These are phyloP conservation scores for Canis aureus DNA, from an alignment of 2,113 vertebrate species.

Conservation along the genomic window DNA sequence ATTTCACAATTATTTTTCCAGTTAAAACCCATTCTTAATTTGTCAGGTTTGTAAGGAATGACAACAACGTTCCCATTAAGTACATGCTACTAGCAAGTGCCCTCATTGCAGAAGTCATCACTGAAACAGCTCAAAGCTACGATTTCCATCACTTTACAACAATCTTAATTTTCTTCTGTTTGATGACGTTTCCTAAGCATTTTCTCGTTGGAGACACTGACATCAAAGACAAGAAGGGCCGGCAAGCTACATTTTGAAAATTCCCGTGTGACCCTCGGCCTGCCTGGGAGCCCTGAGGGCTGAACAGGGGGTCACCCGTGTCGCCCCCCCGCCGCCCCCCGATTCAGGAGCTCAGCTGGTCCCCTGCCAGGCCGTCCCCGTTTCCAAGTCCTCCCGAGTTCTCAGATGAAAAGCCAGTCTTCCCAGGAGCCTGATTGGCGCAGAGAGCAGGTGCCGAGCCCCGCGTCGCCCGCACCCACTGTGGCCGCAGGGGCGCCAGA, in stretches of 20 bases:
- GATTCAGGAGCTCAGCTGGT: no score
- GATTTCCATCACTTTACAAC: background rate
- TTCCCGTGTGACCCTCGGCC: background rate
- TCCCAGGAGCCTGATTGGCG: no score
- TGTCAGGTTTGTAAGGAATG: background rate
- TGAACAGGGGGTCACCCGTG: fast-evolving
- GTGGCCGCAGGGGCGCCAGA: no score
- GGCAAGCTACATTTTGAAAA: background rate
- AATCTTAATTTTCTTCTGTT: background rate
- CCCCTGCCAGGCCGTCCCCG: background rate
- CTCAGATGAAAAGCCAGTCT: background rate
- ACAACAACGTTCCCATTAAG: background rate
- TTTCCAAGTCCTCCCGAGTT: no score
- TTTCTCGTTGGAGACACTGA: background rate
- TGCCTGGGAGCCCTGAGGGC: background rate
- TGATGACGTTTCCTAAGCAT: background rate
- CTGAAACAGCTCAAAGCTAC: background rate
- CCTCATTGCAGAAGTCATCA: background rate
- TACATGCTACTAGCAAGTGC: background rate
- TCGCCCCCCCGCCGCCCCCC: background rate
- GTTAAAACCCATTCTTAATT: constrained; percentile 21
- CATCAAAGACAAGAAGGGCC: background rate
- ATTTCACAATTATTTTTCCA: constrained; percentile 2
- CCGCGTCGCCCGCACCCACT: background rate
- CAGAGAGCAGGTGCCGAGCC: fast-evolving